Percentiles rank a stretch among this genome's conserved stretches.
These are phyloP conservation scores for Peromyscus californicus DNA, from an alignment of 2,113 vertebrate species.

Conservation along the genomic window DNA sequence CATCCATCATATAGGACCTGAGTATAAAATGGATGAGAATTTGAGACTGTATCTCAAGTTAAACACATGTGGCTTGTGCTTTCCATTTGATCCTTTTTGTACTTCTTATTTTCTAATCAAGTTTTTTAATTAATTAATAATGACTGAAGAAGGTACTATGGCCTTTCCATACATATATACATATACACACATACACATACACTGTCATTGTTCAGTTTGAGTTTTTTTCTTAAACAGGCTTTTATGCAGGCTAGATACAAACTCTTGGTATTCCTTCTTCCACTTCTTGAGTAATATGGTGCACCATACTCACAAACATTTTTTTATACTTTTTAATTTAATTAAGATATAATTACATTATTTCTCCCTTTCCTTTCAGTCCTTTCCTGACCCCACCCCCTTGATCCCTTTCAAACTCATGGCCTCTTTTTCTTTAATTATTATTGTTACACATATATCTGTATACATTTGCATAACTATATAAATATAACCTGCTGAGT, in stretches of 20 bases:
- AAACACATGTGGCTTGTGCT: background rate
- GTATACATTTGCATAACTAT: background rate
- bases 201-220: background rate
- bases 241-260: background rate
- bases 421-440: background rate
- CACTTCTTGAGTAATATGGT: background rate
- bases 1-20: background rate
- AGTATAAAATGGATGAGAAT: constrained; percentile 42
- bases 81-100: background rate
- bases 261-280: background rate
- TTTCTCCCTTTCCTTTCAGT: background rate
- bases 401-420: background rate
- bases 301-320: background rate
- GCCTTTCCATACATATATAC: background rate
- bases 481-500: background rate
- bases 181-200: background rate
- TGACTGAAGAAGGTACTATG: background rate
- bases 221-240: background rate
- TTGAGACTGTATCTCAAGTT: constrained; percentile 1
- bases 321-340: background rate
- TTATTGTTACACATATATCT: background rate
- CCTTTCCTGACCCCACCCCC: background rate
- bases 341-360: background rate
- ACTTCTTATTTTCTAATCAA: background rate
- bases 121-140: background rate